Evolutionary conservation across 2,797 vertebrate species (phyloP).

Genomic region (Vireo griseus): DNA sequence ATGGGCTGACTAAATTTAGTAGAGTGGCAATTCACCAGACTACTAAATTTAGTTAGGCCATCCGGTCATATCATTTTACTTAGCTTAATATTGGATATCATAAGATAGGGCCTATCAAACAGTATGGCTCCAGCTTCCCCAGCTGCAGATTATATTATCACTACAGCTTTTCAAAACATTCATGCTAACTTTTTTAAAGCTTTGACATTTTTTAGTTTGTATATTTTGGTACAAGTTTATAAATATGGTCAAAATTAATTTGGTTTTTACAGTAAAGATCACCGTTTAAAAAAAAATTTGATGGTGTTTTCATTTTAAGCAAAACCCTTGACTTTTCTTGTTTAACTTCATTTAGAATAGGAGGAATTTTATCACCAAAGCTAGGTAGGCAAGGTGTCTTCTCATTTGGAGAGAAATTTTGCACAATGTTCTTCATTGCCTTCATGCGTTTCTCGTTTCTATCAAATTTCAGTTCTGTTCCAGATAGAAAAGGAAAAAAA

Average conservation of each 20-base stretch:
- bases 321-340: background rate
- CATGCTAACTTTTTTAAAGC: constrained; percentile 19
- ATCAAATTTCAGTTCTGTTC: background rate
- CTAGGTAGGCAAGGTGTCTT: background rate
- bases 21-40: constrained; percentile 60
- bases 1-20: constrained; percentile 53
- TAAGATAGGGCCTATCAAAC: constrained; percentile 59
- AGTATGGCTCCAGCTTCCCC: constrained; percentile 49
- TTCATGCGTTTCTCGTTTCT: background rate
- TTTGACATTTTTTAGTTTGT: background rate
- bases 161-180: constrained; percentile 37
- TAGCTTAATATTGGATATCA: constrained; percentile 49
- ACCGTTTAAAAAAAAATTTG: background rate
- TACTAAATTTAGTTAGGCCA: constrained; percentile 66
- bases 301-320: background rate
- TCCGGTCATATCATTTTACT: constrained; percentile 60
- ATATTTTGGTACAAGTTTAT: background rate
- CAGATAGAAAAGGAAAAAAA: constrained; percentile 1
- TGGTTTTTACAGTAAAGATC: background rate
- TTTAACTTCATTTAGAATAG: background rate
- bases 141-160: constrained; percentile 43
- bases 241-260: background rate
- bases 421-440: background rate
- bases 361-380: background rate
- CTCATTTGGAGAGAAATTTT: constrained; percentile 2